Conservation (phyloP, 1,140 invertebrate genomes). For the Lasioglossum albipes region DNA sequence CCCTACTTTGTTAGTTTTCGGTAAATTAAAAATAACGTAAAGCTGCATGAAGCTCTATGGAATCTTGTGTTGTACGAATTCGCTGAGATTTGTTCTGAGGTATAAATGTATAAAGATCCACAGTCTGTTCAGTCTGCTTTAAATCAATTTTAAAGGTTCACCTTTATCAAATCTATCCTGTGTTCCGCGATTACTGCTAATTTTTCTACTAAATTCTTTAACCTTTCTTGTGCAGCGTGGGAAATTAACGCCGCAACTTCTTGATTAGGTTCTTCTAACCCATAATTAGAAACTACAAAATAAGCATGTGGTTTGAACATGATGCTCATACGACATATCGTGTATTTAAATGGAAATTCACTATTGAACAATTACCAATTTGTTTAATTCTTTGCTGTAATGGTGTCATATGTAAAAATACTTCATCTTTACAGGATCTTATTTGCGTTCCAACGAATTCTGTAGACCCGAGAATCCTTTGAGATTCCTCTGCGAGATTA, state of each 20-base stretch:
- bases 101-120: too few species aligned
- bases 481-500: constrained; percentile 97
- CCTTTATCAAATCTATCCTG: constrained; percentile 93
- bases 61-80: too few species aligned
- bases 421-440: constrained; percentile 96
- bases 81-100: too few species aligned
- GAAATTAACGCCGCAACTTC: constrained; percentile 96
- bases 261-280: constrained; percentile 91
- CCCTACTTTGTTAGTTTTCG: too few species aligned
- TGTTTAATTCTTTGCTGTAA: constrained; percentile 90
- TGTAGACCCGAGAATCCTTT: constrained; percentile 95
- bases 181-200: constrained; percentile 96
- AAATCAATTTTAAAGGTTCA: constrained; percentile 69
- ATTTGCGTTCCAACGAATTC: constrained; percentile 98
- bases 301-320: neutral
- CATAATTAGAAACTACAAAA: constrained; percentile 85
- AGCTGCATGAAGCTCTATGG: too few species aligned
- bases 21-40: too few species aligned
- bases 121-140: too few species aligned
- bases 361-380: constrained; percentile 80
- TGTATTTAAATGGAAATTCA: neutral
- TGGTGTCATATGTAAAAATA: constrained; percentile 89
- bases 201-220: constrained; percentile 96
- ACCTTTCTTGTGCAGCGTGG: constrained; percentile 96
- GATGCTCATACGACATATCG: neutral